Conservation (phyloP, 2,113 vertebrate species). For the Coptodon bakossiorum region DNA sequence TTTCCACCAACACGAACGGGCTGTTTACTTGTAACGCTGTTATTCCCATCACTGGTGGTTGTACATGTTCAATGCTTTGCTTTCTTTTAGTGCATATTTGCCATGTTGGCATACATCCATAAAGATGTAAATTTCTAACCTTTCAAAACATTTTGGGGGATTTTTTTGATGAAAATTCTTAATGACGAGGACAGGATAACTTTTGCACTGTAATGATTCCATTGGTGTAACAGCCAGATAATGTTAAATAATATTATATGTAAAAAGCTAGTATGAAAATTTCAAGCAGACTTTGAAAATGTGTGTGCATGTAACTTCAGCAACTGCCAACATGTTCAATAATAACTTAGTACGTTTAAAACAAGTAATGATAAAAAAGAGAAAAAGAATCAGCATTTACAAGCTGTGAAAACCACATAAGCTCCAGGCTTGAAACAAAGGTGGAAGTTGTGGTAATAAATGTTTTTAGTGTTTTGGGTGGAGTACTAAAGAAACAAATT, state of each 20-base stretch:
- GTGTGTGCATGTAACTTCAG: neutral
- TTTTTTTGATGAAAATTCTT: neutral
- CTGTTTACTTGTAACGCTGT: neutral
- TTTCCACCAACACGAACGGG: too few relatives aligned
- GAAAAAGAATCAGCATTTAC: neutral
- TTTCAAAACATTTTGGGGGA: neutral
- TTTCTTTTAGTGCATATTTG: neutral
- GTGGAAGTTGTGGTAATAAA: neutral
- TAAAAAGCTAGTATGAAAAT: neutral
- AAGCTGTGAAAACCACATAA: neutral
- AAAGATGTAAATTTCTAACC: neutral
- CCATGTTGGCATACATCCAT: neutral
- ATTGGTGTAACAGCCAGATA: neutral
- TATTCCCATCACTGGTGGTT: neutral
- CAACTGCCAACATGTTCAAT: neutral
- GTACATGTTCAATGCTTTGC: neutral
- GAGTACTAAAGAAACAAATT: neutral
- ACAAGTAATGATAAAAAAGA: neutral
- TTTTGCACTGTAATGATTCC: neutral
- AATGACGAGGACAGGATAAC: neutral
- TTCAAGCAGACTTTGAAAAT: neutral
- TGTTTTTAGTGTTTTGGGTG: neutral
- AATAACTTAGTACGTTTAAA: neutral
- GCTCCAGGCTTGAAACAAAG: neutral
- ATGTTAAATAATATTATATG: neutral